phyloP scores from a whole-genome alignment of 2,888 invertebrate genomes.

The Thelaira solivaga region DNA sequence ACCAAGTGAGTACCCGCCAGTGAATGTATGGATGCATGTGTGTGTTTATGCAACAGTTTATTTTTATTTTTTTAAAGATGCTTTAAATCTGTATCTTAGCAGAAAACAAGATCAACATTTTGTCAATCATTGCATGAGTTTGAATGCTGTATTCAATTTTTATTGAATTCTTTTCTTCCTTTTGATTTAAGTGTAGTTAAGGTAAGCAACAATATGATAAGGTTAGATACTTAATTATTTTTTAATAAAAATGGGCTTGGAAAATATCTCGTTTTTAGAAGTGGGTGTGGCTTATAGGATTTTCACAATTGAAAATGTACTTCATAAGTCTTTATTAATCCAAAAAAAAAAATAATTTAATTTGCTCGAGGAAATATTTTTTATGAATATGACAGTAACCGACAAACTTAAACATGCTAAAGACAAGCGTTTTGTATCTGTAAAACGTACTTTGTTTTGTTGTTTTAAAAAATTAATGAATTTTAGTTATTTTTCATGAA shows the following conservation, averaged over 20 bases:
- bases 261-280: too few relatives aligned
- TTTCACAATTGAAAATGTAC: too few relatives aligned
- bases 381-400: too few relatives aligned
- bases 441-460: too few relatives aligned
- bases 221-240: too few relatives aligned
- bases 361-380: neutral
- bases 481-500: too few relatives aligned
- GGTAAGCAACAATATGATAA: neutral
- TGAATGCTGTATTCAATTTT: conserved; percentile 26
- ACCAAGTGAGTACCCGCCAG: neutral
- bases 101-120: conserved; percentile 58
- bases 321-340: too few relatives aligned
- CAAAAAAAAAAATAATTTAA: neutral
- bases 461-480: too few relatives aligned
- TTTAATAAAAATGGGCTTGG: too few relatives aligned
- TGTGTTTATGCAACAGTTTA: neutral
- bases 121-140: conserved; percentile 55
- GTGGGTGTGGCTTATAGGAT: too few relatives aligned
- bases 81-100: conserved; percentile 5
- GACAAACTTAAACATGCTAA: too few relatives aligned
- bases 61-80: conserved; percentile 3
- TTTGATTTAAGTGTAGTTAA: neutral
- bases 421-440: too few relatives aligned
- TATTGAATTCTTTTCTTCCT: neutral
- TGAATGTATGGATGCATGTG: neutral